Percentiles rank a stretch among this genome's conserved stretches.
These are phyloP conservation scores for Lasioglossum villosulum DNA, from an alignment of 2,888 invertebrate species.

Conservation along the genomic window DNA sequence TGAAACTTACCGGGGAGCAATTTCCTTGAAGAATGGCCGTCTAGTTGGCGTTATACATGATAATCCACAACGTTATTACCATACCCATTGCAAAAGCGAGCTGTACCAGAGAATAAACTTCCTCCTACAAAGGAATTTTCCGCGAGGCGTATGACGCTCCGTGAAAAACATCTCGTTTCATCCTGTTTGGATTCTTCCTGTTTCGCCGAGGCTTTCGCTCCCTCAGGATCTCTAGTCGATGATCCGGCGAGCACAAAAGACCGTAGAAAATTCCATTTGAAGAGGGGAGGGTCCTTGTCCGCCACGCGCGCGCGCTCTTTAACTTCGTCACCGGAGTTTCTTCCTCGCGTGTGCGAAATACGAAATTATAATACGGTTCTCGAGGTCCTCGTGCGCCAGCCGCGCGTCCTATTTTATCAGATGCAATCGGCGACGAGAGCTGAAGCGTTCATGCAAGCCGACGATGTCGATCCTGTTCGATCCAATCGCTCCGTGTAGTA, in stretches of 20 bases:
- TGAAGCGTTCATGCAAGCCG: neutral
- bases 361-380: slow-evolving; percentile 23
- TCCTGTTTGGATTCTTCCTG: neutral
- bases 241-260: slow-evolving; percentile 23
- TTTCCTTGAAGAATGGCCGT: neutral
- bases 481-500: neutral
- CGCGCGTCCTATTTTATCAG: neutral
- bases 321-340: slow-evolving; percentile 24
- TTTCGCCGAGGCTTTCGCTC: neutral
- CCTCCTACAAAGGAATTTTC: neutral
- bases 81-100: neutral
- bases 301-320: neutral
- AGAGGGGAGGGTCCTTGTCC: neutral
- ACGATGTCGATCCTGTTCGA: neutral
- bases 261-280: slow-evolving; percentile 15
- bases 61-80: neutral
- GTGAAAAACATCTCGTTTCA: neutral
- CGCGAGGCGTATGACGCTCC: neutral
- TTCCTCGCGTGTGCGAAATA: slow-evolving; percentile 7
- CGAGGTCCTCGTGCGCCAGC: neutral
- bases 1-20: neutral
- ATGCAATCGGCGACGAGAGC: neutral
- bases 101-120: neutral
- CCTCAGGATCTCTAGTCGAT: neutral
- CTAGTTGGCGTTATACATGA: neutral